Evolutionary conservation across 1,140 invertebrate species (phyloP), one percentile per base, ranked within the genome.

Genomic region (Himalopsyche phryganea): DNA sequence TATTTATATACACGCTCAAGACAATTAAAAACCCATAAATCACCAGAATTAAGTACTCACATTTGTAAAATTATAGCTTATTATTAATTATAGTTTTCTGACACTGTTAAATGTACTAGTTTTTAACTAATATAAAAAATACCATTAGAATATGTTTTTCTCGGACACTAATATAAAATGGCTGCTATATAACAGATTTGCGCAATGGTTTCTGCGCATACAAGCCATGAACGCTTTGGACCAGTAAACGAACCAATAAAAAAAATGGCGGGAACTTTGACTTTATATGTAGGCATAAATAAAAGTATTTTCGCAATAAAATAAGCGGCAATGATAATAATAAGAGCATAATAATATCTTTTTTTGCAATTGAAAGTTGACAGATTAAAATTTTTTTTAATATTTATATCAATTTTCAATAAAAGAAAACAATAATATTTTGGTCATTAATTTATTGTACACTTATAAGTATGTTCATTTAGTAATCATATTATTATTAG

Each of bases 121-220:
- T 32, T 38, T 44, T 33, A 38, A 77, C 76, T 77, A 75, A 75
- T 61, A 70, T 72, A 74, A 76, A 76, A 76, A 75, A 76, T 72
- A 73, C 73, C 75, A 77, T 77, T 77, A 73, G 75, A 75, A 76
- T 77, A 77, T 76, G 75, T 77, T 76, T 77, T 77, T 76, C 74
- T 77, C 52, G 74, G 70, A 69, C 75, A 75, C 72, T 73, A 73
- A 77, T 69, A 77, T 77, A 77, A 77, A 75, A 77, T 77, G 75
- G 75, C 75, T 75, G 75, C 74, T 77, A 76, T 73, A 74, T 76
- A 73, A 75, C 75, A 75, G 75, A 75, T 75, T 72, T 77, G 75
- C 75, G 75, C 75, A 73, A 70, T 76, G 71, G 74, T 75, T 75
- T 74, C 73, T 76, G 75, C 75, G 75, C 75, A 77, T 73, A 76